These are phyloP conservation scores for Drosophila formosana DNA, from an alignment of 2,888 invertebrate species.

Conservation along the genomic window DNA sequence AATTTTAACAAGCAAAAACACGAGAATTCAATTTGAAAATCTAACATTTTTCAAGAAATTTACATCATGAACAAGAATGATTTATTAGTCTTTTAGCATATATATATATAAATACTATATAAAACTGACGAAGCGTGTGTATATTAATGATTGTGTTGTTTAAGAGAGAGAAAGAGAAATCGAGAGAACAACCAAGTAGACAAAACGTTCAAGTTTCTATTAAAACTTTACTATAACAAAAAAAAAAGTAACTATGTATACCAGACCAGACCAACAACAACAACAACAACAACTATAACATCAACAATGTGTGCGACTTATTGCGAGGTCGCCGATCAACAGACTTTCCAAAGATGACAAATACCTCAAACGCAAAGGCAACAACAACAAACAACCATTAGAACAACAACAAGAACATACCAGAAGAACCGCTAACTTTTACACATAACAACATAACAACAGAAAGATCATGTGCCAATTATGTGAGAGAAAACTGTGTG, in stretches of 20 bases:
- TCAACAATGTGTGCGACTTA: constrained; percentile 48
- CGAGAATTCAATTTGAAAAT: constrained; percentile 60
- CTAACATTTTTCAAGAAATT: constrained; percentile 39
- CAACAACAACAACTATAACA: constrained; percentile 19
- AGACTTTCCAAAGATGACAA: constrained; percentile 80
- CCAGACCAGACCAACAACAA: constrained; percentile 61
- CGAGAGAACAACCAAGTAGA: constrained; percentile 37
- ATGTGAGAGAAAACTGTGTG: constrained; percentile 59
- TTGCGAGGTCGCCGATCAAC: constrained; percentile 60
- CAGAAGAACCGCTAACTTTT: constrained; percentile 25
- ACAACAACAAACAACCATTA: constrained; percentile 51
- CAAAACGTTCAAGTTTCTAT: constrained; percentile 54
- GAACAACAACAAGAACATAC: constrained; percentile 34
- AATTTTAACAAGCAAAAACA: constrained; percentile 51
- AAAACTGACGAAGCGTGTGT: constrained; percentile 84
- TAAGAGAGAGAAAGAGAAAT: constrained; percentile 40
- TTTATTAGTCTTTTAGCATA: constrained; percentile 70
- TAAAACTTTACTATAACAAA: constrained; percentile 17
- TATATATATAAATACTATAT: constrained; percentile 64
- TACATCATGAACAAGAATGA: constrained; percentile 50
- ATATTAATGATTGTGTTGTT: constrained; percentile 79
- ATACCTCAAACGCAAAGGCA: constrained; percentile 80
- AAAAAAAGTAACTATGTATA: constrained; percentile 28
- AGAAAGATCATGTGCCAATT: constrained; percentile 35
- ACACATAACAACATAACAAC: constrained; percentile 27